Percentiles rank a stretch among this genome's conserved stretches.
These are phyloP conservation scores for Dendroctonus ponderosae DNA, from an alignment of 1,140 invertebrate genomes.

Conservation along the genomic window DNA sequence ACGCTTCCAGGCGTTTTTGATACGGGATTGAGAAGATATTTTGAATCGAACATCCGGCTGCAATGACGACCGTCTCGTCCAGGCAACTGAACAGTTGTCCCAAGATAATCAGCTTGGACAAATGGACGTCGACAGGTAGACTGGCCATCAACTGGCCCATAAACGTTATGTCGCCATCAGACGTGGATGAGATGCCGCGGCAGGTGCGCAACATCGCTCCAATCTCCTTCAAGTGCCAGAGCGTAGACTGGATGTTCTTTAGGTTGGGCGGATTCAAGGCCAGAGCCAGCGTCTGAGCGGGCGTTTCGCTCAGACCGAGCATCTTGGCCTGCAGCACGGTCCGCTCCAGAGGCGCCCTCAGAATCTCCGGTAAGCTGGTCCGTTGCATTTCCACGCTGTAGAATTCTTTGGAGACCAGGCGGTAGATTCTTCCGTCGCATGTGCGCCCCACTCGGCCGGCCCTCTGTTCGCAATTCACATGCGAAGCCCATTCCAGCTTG, in stretches of 20 bases:
- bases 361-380: constrained; percentile 67
- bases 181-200: constrained; percentile 54
- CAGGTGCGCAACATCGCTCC: constrained; percentile 66
- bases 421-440: constrained; percentile 80
- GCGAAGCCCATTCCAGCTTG: constrained; percentile 83
- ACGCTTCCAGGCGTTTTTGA: constrained; percentile 68
- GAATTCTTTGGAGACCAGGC: constrained; percentile 73
- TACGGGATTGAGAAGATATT: constrained; percentile 78
- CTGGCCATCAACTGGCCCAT: constrained; percentile 79
- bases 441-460: constrained; percentile 88
- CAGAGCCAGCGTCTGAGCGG: constrained; percentile 75
- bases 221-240: constrained; percentile 81
- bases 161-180: constrained; percentile 89
- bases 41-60: constrained; percentile 76
- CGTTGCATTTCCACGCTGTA: constrained; percentile 56
- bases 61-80: constrained; percentile 85
- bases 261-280: constrained; percentile 87
- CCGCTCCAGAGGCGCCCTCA: constrained; percentile 77
- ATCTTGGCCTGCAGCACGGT: constrained; percentile 82
- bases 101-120: constrained; percentile 83
- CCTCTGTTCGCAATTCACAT: constrained; percentile 85
- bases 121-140: constrained; percentile 78
- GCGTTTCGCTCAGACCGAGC: constrained; percentile 76
- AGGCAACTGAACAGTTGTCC: constrained; percentile 85
- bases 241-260: constrained; percentile 74